Base-by-base conservation (phyloP, 2,113 vertebrate species). In the Oenanthe melanoleuca region DNA sequence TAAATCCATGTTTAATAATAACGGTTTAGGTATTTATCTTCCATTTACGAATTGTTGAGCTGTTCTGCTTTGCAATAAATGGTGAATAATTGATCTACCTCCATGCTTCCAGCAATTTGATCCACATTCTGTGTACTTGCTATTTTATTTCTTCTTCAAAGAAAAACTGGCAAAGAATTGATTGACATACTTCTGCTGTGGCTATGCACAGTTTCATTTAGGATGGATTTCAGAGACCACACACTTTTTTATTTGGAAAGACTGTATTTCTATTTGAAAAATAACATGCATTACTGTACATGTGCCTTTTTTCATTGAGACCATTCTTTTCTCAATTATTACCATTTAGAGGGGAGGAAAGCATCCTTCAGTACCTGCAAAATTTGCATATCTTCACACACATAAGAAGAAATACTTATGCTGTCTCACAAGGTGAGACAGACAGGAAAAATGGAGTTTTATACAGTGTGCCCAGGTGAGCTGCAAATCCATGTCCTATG, bases 51-150 rank as follows among this genome's bases (percentile, higher is more conserved):
- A 73, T 50, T 84, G 11, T 38, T 73, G 42, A 78, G 15, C 6
- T 56, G n/a, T 88, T 90, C 64, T 63, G 23, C 89, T 84, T 90
- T 81, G 25, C 71, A 88, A 94, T 73, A 90, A 87, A 78, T 52
- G 29, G 21, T 77, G 57, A 93, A 80, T 57, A 94, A 87, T 34
- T 91, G 37, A 64, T 77, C 67, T 88, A 55, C 61, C 31, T 71
- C 40, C 56, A 57, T 70, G 26, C 26, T 93, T 85, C n/a, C 60
- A 92, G 59, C 34, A 89, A 92, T 89, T 85, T 91, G 34, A 85
- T 90, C 56, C 66, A 71, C n/a, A 63, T 53, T 88, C 59, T 69
- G 7, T 74, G 14, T 72, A 65, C 73, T 94, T 82, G n/a, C 4
- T 78, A 34, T 79, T 87, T 70, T 69, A 55, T 91, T 92, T 71